Base-by-base conservation (phyloP, 2,888 invertebrate species). In the Cabera pusaria region DNA sequence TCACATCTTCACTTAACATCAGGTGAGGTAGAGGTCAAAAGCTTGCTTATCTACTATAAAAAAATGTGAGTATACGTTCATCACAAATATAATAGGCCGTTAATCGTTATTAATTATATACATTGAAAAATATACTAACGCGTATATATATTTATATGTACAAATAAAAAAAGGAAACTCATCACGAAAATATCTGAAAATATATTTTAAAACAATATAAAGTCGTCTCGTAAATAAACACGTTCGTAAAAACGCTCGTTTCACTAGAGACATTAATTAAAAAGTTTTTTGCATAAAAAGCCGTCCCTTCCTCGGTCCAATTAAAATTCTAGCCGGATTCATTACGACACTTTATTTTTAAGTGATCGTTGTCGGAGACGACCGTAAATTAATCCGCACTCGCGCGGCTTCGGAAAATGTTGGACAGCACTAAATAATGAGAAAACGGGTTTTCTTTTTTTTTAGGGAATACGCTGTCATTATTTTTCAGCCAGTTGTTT, bases 241-340 rank as follows among this genome's bases (percentile, higher is more conserved):
- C 17, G 57, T 46, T 61, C 59, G 67, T 72, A 31, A 41, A 40
- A 42, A 26, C 18, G 24, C 26, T 64, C 72, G 65, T 72, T 70
- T 65, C 73, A 71, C 56, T 65, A 64, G 61, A 64, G 74, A 62
- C 70, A 75, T 84, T 81, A 84, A 85, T 85, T 85, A 83, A 81
- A 81, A 85, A 85, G 77, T 82, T 83, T 72, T 71, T 68, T 56
- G 64, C 58, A 57, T 59, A 61, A 74, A 74, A 73, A 73, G 63
- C 60, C 52, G 50, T 43, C 54, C 51, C 49, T 48, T 57, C 52
- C 64, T 60, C 58, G 63, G 55, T 60, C 79, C 82, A 84, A 84
- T 84, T 84, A 83, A 83, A 79, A 84, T 77, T 79, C 75, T 79
- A 76, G 69, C 73, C 56, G 70, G 66, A 64, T 79, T 82, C 76